Conservation (phyloP, 2,888 invertebrate species). For the Erebia palarica region DNA sequence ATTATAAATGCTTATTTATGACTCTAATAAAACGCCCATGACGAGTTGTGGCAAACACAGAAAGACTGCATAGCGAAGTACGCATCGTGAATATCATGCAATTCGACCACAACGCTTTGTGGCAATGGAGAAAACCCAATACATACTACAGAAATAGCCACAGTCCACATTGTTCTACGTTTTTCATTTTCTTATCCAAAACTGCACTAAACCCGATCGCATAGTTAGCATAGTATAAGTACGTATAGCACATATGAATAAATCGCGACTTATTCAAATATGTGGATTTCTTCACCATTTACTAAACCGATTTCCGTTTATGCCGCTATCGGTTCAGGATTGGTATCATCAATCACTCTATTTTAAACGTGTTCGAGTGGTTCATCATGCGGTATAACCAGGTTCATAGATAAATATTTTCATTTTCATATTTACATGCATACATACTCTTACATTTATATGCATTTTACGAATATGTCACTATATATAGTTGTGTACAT, state of each 20-base stretch:
- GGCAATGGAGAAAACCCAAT: too few relatives aligned
- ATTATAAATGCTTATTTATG: too few relatives aligned
- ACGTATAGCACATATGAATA: not conserved
- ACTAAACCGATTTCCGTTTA: constrained; percentile 27
- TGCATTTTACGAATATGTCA: too few relatives aligned
- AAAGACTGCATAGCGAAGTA: too few relatives aligned
- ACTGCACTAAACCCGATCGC: too few relatives aligned
- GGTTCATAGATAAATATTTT: not conserved
- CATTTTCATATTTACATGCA: not conserved
- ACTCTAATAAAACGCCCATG: too few relatives aligned
- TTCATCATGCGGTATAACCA: not conserved
- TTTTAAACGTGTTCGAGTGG: constrained; percentile 10
- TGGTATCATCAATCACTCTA: constrained; percentile 21
- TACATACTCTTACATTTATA: too few relatives aligned
- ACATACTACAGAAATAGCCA: too few relatives aligned
- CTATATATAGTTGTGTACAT: too few relatives aligned
- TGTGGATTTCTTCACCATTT: constrained; percentile 20
- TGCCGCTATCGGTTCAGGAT: constrained; percentile 9
- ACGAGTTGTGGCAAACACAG: too few relatives aligned
- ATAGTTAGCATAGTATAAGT: not conserved
- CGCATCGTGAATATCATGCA: too few relatives aligned
- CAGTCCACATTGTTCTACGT: not conserved
- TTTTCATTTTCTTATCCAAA: not conserved
- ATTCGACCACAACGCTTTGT: too few relatives aligned
- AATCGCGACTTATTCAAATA: constrained; percentile 11